These are phyloP conservation scores for Liasis olivaceus DNA, from an alignment of 2,797 vertebrate genomes.

Conservation along the genomic window DNA sequence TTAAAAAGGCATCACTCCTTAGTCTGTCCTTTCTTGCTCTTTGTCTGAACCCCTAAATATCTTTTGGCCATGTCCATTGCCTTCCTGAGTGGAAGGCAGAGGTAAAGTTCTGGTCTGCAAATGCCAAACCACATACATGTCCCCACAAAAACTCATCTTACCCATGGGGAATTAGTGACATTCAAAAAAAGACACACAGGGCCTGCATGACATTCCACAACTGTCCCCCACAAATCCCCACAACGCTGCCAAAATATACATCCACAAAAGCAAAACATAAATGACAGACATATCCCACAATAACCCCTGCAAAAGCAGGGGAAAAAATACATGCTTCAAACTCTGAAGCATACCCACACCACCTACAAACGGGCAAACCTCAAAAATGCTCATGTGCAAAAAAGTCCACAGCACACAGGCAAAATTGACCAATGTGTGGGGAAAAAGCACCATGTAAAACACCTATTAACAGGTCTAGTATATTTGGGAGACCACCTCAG, in stretches of 20 bases:
- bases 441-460: background rate
- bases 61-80: too few species aligned
- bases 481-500: background rate
- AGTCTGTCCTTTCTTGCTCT: background rate
- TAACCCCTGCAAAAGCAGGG: background rate
- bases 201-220: background rate
- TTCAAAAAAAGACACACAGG: background rate
- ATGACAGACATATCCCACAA: background rate
- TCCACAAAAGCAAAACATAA: background rate
- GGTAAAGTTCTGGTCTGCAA: background rate
- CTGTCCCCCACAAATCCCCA: background rate
- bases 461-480: background rate
- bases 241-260: background rate
- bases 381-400: background rate
- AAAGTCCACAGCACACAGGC: background rate
- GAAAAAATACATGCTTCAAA: background rate
- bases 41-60: background rate
- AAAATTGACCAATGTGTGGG: background rate
- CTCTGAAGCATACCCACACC: background rate
- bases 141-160: background rate
- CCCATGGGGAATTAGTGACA: background rate
- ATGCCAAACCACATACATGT: background rate
- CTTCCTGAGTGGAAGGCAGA: too few species aligned
- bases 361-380: background rate
- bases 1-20: background rate